Percentiles rank a stretch among this genome's conserved stretches.
Conservation (phyloP, 2,113 vertebrate genomes). For the Zosterops japonicus region DNA sequence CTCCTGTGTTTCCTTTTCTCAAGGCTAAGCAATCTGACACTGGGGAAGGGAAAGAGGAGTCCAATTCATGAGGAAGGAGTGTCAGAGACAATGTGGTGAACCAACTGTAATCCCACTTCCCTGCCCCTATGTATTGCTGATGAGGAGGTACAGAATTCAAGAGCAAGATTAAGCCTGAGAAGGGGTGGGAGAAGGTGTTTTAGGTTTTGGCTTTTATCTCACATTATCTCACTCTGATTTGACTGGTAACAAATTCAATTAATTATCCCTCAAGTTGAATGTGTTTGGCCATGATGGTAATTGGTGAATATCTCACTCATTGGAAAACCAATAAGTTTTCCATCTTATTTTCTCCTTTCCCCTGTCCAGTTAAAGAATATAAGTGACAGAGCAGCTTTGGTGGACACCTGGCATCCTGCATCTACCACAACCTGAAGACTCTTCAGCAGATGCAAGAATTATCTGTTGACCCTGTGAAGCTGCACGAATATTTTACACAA, state of each 20-base stretch:
- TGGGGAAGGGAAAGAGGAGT: not conserved
- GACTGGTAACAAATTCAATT: not conserved
- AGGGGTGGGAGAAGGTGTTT: not conserved
- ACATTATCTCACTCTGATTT: not conserved
- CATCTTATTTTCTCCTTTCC: not conserved
- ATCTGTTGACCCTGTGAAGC: not conserved
- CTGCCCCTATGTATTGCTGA: too few species aligned
- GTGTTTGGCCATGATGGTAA: not conserved
- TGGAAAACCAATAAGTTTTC: not conserved
- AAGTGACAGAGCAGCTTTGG: not conserved
- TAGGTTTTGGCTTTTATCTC: not conserved
- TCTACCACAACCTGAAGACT: not conserved
- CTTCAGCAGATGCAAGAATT: not conserved
- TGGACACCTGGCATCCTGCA: not conserved
- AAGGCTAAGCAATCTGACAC: fast-evolving
- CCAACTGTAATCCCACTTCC: fast-evolving
- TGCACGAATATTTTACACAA: not conserved
- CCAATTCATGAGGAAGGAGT: not conserved
- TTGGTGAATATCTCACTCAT: not conserved
- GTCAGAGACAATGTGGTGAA: not conserved
- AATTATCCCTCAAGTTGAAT: not conserved
- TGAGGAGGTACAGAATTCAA: not conserved
- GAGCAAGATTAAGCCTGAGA: not conserved
- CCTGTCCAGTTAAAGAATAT: not conserved
- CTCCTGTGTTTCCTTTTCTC: not conserved